Evolutionary conservation across 2,797 vertebrate species (phyloP), one percentile per base, ranked within the genome.

Genomic region (Anabacerthia variegaticeps): DNA sequence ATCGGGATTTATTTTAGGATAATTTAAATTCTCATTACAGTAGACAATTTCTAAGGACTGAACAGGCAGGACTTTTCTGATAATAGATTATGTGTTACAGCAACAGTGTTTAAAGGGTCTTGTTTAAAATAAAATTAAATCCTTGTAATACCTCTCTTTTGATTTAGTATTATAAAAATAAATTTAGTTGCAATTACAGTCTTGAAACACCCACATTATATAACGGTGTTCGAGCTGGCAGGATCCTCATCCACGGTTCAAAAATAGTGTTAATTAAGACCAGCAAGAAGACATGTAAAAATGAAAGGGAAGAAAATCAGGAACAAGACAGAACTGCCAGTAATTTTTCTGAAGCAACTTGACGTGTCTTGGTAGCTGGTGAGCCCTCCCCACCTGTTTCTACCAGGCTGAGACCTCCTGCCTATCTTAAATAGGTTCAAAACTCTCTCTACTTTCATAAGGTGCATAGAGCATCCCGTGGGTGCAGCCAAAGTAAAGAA

Each of bases 41-140:
- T 8, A 88, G 72, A 72, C 36, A 52, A 26, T 92, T 89, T 92
- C n/a, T 88, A 74, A 92, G 69, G 63, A 69, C 54, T 84, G 66
- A 72, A 89, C 89, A 96, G 82, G 66, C 32, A 77, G 43, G 37
- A 54, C 56, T 89, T 93, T 75, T 79, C 85, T 69, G 69, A 49
- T 95, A 94, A 75, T 92, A 94, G 77, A 84, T 88, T 76, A 28
- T 79, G 71, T 86, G 37, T 86, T 88, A 73, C 34, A 79, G 74
- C 34, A 93, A 67, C 34, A 67, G 48, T n/a, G 20, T 88, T 90
- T 93, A 96, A 96, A 93, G 49, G 41, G 68, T 71, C 59, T 77
- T n/a, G 20, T 86, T 92, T 74, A 76, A 80, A 94, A 92, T 84
- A 93, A 90, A 93, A 92, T 80, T 76, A 88, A 96, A 79, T 43